Evolutionary conservation across 2,888 invertebrate genomes (phyloP), one percentile per base, ranked within the genome.

Genomic region (Hydropsyche betteni): DNA sequence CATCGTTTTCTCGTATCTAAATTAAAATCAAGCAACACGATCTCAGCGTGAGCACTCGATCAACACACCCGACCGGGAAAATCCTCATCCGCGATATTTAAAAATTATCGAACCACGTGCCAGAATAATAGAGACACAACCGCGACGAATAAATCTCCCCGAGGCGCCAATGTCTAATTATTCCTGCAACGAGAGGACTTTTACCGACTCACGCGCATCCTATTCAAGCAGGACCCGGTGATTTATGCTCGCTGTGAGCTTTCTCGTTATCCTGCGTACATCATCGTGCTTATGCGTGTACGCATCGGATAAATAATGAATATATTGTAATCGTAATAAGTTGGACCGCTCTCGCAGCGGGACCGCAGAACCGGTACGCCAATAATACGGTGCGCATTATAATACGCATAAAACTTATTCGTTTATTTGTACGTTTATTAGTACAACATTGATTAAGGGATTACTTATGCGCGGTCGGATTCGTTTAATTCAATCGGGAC

Each of bases 181-280:
- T 75, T 75, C 68, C 33, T 24, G 24, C 24, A 24, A 24, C 24
- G 24, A 24, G 24, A 24, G 24, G 24, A 24, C 24, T 24, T 24
- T 24, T 24, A 24, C 24, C 24, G 24, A 24, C 24, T 24, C 24
- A 2, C 24, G 24, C 24, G 24, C 24, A 24, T 10, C 6, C 44
- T 44, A 44, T 44, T 44, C 44, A 44, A 44, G 44, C 44, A 44
- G 44, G 44, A 44, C 44, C 24, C 16, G 34, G 71, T 76, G 76
- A 76, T 76, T 76, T 76, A 76, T 76, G 68, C 55, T 14, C 44
- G 36, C 36, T 36, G 55, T 55, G 72, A 36, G 72, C 72, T 72
- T 55, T 75, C 70, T 75, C 53, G 69, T 75, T 75, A 61, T 58
- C 69, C 58, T 70, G 50, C 34, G 55, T 61, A 50, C 55, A 51